Evolutionary conservation across 2,113 vertebrate genomes (phyloP).

Genomic region (Festucalex cinctus): DNA sequence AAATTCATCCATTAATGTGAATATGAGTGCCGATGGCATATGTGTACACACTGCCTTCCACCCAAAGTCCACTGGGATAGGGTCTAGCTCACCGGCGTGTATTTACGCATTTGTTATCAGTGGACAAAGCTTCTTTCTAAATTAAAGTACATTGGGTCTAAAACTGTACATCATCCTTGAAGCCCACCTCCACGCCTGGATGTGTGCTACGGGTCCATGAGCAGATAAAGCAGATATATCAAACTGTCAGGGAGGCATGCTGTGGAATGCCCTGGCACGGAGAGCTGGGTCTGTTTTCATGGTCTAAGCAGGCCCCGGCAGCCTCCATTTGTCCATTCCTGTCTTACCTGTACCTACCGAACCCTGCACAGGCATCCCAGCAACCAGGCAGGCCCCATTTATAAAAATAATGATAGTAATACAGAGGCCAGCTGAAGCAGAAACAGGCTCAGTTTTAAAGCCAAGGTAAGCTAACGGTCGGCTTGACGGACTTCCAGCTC

Average conservation of each 20-base stretch:
- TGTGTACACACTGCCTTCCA: background rate
- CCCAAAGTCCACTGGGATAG: background rate
- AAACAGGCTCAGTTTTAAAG: slow-evolving; percentile 35
- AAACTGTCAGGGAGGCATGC: slow-evolving; percentile 61
- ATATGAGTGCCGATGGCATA: too few relatives aligned
- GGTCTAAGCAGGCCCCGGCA: slow-evolving; percentile 37
- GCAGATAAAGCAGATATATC: slow-evolving; percentile 68
- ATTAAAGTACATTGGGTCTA: slow-evolving; percentile 4
- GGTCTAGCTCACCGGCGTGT: background rate
- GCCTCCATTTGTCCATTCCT: slow-evolving; percentile 16
- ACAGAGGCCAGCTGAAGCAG: slow-evolving; percentile 28
- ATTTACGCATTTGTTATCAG: background rate
- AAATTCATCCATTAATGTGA: too few relatives aligned
- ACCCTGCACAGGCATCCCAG: slow-evolving; percentile 16
- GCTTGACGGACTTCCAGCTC: slow-evolving; percentile 43
- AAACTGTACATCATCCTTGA: slow-evolving; percentile 26
- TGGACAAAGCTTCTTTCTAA: slow-evolving; percentile 1
- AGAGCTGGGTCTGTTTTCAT: slow-evolving; percentile 46
- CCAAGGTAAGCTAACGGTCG: slow-evolving; percentile 23
- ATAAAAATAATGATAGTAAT: slow-evolving; percentile 34
- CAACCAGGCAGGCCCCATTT: slow-evolving; percentile 27
- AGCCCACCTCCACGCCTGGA: slow-evolving; percentile 33
- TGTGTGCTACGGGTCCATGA: slow-evolving; percentile 62
- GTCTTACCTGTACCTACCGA: slow-evolving; percentile 45
- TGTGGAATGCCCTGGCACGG: slow-evolving; percentile 66